A percentile compares a stretch with the other conserved stretches of the same genome.
These are phyloP conservation scores for Drosophila kikkawai DNA, from an alignment of 1,140 invertebrate species.

Conservation along the genomic window DNA sequence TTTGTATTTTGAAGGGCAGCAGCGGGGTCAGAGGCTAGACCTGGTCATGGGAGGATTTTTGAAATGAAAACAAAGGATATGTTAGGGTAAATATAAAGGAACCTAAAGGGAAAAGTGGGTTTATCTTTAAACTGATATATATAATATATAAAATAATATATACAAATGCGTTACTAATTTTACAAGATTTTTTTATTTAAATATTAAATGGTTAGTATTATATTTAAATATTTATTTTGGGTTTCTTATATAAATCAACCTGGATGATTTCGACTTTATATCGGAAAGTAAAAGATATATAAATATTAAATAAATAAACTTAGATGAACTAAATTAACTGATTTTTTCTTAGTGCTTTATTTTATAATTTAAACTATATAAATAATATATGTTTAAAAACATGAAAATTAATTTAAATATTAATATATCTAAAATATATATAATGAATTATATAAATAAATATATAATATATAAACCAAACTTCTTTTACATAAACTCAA, in stretches of 20 bases:
- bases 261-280: too few species aligned
- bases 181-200: background rate
- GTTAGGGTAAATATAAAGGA: background rate
- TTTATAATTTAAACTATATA: too few species aligned
- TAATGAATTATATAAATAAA: too few species aligned
- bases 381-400: too few species aligned
- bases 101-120: background rate
- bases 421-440: too few species aligned
- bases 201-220: background rate
- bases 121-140: background rate
- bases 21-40: conserved; percentile 25
- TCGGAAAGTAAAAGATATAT: too few species aligned
- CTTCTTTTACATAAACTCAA: background rate
- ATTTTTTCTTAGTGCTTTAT: background rate
- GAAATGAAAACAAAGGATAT: background rate
- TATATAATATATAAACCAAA: background rate
- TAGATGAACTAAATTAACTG: too few species aligned
- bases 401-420: background rate
- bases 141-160: background rate
- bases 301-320: background rate
- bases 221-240: background rate
- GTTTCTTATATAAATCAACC: background rate
- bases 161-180: background rate
- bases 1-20: conserved; percentile 20
- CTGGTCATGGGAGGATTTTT: conserved; percentile 32